phyloP scores from a whole-genome alignment of 2,888 invertebrate genomes.

The Stenoptilia bipunctidactyla region DNA sequence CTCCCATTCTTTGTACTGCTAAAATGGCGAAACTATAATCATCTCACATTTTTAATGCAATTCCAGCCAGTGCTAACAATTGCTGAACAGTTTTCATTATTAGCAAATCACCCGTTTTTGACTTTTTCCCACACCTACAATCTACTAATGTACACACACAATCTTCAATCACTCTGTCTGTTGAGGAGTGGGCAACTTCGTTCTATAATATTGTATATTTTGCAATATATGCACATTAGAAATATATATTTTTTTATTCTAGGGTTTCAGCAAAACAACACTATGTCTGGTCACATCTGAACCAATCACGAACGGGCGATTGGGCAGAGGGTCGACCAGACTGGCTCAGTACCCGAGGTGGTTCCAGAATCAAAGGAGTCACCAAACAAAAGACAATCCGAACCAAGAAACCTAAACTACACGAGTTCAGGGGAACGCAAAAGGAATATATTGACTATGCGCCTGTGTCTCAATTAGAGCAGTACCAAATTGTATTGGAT shows the following conservation, averaged over 20 bases:
- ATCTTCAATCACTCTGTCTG: too few species aligned
- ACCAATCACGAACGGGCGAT: slow-evolving; percentile 23
- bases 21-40: too few species aligned
- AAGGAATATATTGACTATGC: slow-evolving; percentile 38
- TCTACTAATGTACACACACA: too few species aligned
- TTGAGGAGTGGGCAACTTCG: too few species aligned
- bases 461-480: slow-evolving; percentile 44
- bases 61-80: too few species aligned
- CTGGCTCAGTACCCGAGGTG: slow-evolving; percentile 32
- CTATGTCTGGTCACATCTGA: slow-evolving; percentile 39
- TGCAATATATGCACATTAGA: too few species aligned
- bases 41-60: too few species aligned
- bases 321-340: slow-evolving; percentile 33
- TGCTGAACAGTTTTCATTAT: too few species aligned
- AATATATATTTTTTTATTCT: slow-evolving; percentile 10
- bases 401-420: neutral
- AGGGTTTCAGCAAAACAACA: slow-evolving; percentile 53
- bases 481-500: slow-evolving; percentile 36
- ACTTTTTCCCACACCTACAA: too few species aligned
- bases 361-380: slow-evolving; percentile 23
- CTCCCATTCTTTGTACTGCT: too few species aligned
- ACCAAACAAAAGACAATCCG: neutral
- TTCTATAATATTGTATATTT: too few species aligned
- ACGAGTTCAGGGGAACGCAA: neutral
- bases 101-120: too few species aligned